Base-by-base conservation (phyloP, 2,888 invertebrate genomes). In the Luperina testacea region DNA sequence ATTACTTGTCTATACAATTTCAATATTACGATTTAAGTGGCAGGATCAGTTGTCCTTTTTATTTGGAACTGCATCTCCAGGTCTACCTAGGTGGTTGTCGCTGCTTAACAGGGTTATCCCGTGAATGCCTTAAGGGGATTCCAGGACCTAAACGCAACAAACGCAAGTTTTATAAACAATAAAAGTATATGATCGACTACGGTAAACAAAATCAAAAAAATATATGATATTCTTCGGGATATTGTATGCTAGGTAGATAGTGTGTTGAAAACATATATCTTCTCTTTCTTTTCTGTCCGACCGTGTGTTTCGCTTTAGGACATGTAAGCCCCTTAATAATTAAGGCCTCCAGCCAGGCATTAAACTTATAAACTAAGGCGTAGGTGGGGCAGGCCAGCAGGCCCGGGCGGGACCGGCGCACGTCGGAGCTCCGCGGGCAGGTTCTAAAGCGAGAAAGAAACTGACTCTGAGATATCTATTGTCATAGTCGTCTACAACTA, bases 401-500 rank as follows among this genome's bases (percentile, higher is more conserved):
- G 45, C 9, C 9, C 45, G 9, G 45, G 9, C 32, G 32, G 32
- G 32, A 32, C 32, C 32, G 32, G 32, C 32, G 32, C 32, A 32
- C 32, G n/a, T n/a, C n/a, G n/a, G n/a, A 48, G 45, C 48, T 48
- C 48, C 48, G 13, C 48, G 13, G 9, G 38, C 38, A n/a, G n/a
- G n/a, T 38, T 51, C 2, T 3, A n/a, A 17, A 59, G 27, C 7
- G 4, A 69, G 51, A 77, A 69, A n/a, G 32, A 42, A 42, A 48
- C 1, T 17, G 6, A 1, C 27, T 15, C 24, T n/a, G 9, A 24
- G 59, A 27, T 51, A 32, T 32, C 20, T 72, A 5, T 70, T 57
- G 15, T n/a, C 27, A n/a, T 27, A 57, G 76, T 78, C 63, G 63
- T 86, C 32, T 80, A 27, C 11, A 64, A 20, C 24, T 6, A 72